Evolutionary conservation across 2,797 vertebrate genomes (phyloP), one percentile per base, ranked within the genome.

Genomic region (Pelobates cultripes): DNA sequence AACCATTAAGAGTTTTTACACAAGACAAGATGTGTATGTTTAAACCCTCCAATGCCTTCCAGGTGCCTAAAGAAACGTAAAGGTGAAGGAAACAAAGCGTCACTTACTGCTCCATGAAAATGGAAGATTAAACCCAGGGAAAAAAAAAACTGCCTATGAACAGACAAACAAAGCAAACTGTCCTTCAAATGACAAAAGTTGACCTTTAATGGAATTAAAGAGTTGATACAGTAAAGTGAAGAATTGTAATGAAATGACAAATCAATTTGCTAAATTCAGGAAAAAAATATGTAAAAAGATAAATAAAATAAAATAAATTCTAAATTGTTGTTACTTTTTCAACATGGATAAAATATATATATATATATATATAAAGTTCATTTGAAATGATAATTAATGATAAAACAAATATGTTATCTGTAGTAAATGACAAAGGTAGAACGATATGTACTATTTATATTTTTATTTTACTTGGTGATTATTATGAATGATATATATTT

Each of bases 1-100:
- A 77, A 66, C 72, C 80, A 82, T 77, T 77, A 72, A 66, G 69
- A 64, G 75, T 69, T 66, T 77, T 76, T 57, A 82, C 74, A 77
- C 71, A 82, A 82, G 75, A 73, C 15, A 66, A 72, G 63, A 72
- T 71, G 60, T 81, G 73, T 53, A 70, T 14, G 15, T 64, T 41
- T 64, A 81, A 82, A 72, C 74, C 80, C 69, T 77, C 64, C 75
- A 73, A 66, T 82, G 69, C 80, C 41, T 77, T 43, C 69, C 55
- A 72, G 69, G 68, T 72, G 74, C 57, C 75, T 72, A 55, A 70
- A 75, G 55, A 64, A 80, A 61, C 74, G 40, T 69, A 42, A 57
- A 76, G 66, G 73, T 61, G 67, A 53, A 71, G 57, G 70, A 45
- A 57, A 67, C 55, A 42, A 43, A 72, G 45, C 60, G 72, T 14